Evolutionary conservation across 2,797 vertebrate genomes (phyloP).

Genomic region (Microchirus variegatus): DNA sequence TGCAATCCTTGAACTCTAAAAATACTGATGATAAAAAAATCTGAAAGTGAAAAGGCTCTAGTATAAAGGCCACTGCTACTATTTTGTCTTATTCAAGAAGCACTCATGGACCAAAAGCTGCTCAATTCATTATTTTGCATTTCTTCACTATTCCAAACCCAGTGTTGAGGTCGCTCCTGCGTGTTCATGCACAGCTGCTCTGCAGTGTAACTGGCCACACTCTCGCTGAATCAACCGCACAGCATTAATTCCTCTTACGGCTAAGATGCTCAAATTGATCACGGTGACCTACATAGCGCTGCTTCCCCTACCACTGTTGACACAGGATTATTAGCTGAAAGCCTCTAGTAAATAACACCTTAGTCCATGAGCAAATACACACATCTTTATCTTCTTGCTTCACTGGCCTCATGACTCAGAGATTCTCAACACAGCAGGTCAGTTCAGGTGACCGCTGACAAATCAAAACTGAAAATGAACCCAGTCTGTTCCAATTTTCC

Average conservation of each 20-base stretch:
- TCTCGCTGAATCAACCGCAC: slow-evolving; percentile 32
- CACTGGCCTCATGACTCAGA: slow-evolving; percentile 6
- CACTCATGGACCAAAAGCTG: background rate
- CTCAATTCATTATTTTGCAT: background rate
- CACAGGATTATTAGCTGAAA: slow-evolving; percentile 48
- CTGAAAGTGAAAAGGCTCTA: background rate
- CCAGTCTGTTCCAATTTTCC: background rate
- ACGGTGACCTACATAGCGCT: slow-evolving; percentile 55
- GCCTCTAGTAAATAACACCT: slow-evolving; percentile 52
- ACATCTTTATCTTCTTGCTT: slow-evolving; percentile 22
- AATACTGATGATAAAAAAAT: background rate
- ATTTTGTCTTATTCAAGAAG: background rate
- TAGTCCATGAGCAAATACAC: slow-evolving; percentile 43
- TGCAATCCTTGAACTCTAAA: slow-evolving; percentile 3
- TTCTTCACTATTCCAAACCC: background rate
- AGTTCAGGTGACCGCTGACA: background rate
- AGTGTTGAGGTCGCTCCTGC: slow-evolving; percentile 11
- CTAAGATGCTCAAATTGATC: slow-evolving; percentile 61
- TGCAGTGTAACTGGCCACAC: slow-evolving; percentile 30
- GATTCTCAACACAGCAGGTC: slow-evolving; percentile 3
- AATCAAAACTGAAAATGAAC: slow-evolving; percentile 7
- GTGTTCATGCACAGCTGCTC: slow-evolving; percentile 13
- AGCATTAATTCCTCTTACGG: slow-evolving; percentile 61
- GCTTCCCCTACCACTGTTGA: slow-evolving; percentile 22
- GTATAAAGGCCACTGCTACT: background rate